Base-by-base conservation (phyloP, 1,140 invertebrate species). In the Mercenaria mercenaria region DNA sequence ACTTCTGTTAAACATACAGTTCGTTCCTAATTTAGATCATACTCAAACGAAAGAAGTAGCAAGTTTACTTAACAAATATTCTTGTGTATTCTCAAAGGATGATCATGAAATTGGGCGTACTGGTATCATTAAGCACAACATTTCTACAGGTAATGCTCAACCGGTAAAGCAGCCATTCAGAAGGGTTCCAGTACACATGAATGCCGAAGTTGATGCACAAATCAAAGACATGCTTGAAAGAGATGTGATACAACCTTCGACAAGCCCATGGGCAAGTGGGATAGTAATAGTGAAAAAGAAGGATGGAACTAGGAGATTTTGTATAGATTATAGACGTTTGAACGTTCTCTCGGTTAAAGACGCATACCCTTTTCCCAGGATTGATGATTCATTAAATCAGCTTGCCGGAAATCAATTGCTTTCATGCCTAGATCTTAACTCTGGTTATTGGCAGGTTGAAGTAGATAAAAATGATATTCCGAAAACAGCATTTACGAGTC, bases 391-490 rank as follows among this genome's bases (percentile, higher is more conserved):
- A 29, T 32, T 77, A 26, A 37, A 77, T 32, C 1, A 34, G 26
- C 18, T 77, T 6, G 1, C 74, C 6, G n/a, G 39, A 50, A 0
- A 41, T 11, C 0, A 83, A 50, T 26, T 29, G 2, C 47, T 86
- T 34, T 74, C 64, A 23, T n/a, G 3, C 41, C 6, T 86, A 26
- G 67, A 86, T 43, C 26, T 76, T 0, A 34, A n/a, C 20, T 29
- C 23, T 39, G 93, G 91, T 8, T 94, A 88, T 56, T 94, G 94
- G 94, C 96, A 96, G 76, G 87, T 96, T 2, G 69, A 61, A 59
- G 69, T 97, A 4, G 76, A 94, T 20, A 18, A 80, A n/a, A 84
- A 92, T 11, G 93, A 93, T 56, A 91, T 84, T 11, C 74, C 95
- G 56, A 94, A 95, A 72, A 96, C 96, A 1, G 86, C 86, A 20